Evolutionary conservation across 2,797 vertebrate species (phyloP).

Genomic region (Steatocranus sp.): DNA sequence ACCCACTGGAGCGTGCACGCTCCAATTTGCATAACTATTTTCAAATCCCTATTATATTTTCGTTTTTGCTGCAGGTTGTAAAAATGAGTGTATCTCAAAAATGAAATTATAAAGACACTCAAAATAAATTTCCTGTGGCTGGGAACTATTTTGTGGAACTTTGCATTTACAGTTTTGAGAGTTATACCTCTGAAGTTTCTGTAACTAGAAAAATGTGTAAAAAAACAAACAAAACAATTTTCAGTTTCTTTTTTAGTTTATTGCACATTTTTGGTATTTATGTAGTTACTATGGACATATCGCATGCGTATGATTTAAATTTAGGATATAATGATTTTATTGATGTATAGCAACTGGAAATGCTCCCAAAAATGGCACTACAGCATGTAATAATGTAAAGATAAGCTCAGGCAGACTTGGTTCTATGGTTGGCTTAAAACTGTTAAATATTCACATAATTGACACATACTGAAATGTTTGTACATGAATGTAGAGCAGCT

Average conservation of each 20-base stretch:
- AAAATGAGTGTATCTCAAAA: not conserved
- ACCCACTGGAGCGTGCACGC: accelerated
- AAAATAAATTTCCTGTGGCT: not conserved
- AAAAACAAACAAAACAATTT: not conserved
- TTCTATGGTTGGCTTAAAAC: not conserved
- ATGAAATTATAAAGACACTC: not conserved
- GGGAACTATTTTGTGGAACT: not conserved
- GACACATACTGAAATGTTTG: not conserved
- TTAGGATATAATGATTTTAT: not conserved
- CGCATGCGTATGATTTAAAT: accelerated
- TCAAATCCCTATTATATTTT: not conserved
- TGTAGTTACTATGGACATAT: not conserved
- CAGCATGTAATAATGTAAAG: not conserved
- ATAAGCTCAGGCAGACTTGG: not conserved
- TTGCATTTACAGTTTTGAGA: not conserved
- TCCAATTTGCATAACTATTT: not conserved
- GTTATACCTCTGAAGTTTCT: not conserved
- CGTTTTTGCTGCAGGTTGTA: accelerated
- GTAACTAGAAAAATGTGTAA: not conserved
- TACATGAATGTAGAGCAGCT: not conserved
- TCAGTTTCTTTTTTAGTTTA: not conserved
- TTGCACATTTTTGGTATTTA: not conserved
- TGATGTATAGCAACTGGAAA: not conserved
- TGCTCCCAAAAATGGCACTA: not conserved
- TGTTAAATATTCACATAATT: not conserved